Percentiles rank a stretch among this genome's conserved stretches.
These are phyloP conservation scores for Trypoxylon attenuatum DNA, from an alignment of 2,888 invertebrate genomes.

Conservation along the genomic window DNA sequence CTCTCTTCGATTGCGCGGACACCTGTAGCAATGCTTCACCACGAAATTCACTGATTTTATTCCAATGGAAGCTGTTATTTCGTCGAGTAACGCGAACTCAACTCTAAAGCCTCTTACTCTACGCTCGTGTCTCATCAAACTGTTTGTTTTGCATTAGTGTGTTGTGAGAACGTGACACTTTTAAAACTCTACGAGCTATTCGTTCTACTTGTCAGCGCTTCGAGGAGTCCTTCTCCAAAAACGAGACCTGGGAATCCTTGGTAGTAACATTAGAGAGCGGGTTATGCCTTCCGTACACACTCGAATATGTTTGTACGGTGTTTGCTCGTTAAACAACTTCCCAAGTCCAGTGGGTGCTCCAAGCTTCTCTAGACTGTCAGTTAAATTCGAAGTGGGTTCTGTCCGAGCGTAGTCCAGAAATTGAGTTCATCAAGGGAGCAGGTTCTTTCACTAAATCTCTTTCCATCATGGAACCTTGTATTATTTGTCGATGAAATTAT, in stretches of 20 bases:
- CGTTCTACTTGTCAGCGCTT: slow-evolving; percentile 39
- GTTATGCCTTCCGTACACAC: slow-evolving; percentile 45
- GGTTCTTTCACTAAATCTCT: neutral
- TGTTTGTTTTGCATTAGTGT: neutral
- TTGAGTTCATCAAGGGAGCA: neutral
- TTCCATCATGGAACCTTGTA: neutral
- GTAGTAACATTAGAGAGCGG: slow-evolving; percentile 21
- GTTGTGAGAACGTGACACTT: slow-evolving; percentile 1
- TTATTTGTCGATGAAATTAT: neutral
- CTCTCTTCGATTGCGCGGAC: no score
- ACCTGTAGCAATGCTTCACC: no score
- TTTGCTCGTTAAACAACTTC: slow-evolving; percentile 56
- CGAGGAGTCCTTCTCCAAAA: slow-evolving; percentile 9
- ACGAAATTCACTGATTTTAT: no score
- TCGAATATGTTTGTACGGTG: slow-evolving; percentile 48
- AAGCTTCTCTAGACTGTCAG: slow-evolving; percentile 8
- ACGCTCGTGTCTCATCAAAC: neutral
- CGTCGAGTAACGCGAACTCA: neutral
- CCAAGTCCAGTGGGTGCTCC: slow-evolving; percentile 35
- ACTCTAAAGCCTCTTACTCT: neutral
- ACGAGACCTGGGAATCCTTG: slow-evolving; percentile 4
- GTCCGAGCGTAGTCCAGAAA: slow-evolving; percentile 11
- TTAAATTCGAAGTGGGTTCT: no score
- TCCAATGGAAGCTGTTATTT: no score
- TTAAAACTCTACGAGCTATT: neutral